These are phyloP conservation scores for Achroia grisella DNA, from an alignment of 1,140 invertebrate species.

Conservation along the genomic window DNA sequence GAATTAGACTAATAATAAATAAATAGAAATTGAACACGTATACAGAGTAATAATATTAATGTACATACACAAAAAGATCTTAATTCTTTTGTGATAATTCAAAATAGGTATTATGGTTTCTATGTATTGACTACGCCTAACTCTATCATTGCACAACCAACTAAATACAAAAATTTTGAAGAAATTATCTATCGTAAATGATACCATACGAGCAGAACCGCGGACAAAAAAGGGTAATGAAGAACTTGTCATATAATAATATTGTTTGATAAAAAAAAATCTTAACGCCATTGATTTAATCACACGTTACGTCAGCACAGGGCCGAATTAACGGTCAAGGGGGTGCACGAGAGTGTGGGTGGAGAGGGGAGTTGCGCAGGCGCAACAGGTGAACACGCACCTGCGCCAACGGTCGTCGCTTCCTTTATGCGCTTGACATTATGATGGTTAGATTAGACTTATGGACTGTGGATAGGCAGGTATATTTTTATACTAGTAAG, in stretches of 20 bases:
- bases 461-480: constrained; percentile 10
- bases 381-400: constrained; percentile 20
- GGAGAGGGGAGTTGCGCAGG: constrained; percentile 2
- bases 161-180: no score
- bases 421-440: constrained; percentile 30
- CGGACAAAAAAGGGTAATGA: no score
- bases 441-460: constrained; percentile 45
- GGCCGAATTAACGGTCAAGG: constrained; percentile 31
- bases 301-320: constrained; percentile 34
- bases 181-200: neutral
- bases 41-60: no score
- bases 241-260: no score
- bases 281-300: constrained; percentile 21
- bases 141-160: no score
- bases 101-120: no score
- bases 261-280: no score
- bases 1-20: no score
- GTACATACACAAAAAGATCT: no score
- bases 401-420: constrained; percentile 43
- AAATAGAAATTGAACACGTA: no score
- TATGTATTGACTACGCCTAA: no score
- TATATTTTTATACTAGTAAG: constrained; percentile 15
- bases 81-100: no score
- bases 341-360: constrained; percentile 6
- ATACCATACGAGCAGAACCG: neutral